Base-by-base conservation (phyloP, 2,888 invertebrate genomes). In the Tachina fera region DNA sequence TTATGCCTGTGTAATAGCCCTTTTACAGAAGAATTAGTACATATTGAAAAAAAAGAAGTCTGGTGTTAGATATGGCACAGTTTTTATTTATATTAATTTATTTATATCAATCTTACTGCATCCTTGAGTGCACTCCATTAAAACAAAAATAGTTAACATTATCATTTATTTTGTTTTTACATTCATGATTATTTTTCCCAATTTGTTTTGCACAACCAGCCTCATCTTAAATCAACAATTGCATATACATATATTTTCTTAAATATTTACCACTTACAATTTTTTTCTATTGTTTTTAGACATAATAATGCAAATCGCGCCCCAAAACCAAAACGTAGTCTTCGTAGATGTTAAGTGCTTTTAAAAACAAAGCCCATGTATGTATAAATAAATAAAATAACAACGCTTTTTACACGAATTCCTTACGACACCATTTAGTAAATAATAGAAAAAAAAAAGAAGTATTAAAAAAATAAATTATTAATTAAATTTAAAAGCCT, bases 271-370 rank as follows among this genome's bases (percentile, higher is more conserved):
- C 13, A 31, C 39, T 61, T 56, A 14, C 39, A 67, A 39, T 49
- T 39, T 39, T 49, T 49, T 65, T 19, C 45, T 47, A 47, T 31
- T 65, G 14, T 39, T 51, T 22, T n/a, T 41, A 82, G 76, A 65
- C 47, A 75, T 70, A 82, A 43, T 67, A 72, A 65, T 65, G 56
- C 19, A 63, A 61, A 70, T 13, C 11, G 60, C 61, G 60, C 51
- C 16, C 60, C 53, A 71, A 68, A 61, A 9, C 39, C 19, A 47
- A 31, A 65, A 71, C 71, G 43, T 83, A 65, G 71, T 83, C 67
- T 67, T 70, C 72, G 19, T 83, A 77, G 51, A 72, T 67, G 60
- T 74, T 45, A 60, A 74, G 51, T 74, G 67, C 61, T 81, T 68
- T 81, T 68, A 10, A 51, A 65, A 67, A 56, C 16, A 39, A 63